phyloP scores from a whole-genome alignment of 2,797 vertebrate species.

The Setipinna tenuifilis region DNA sequence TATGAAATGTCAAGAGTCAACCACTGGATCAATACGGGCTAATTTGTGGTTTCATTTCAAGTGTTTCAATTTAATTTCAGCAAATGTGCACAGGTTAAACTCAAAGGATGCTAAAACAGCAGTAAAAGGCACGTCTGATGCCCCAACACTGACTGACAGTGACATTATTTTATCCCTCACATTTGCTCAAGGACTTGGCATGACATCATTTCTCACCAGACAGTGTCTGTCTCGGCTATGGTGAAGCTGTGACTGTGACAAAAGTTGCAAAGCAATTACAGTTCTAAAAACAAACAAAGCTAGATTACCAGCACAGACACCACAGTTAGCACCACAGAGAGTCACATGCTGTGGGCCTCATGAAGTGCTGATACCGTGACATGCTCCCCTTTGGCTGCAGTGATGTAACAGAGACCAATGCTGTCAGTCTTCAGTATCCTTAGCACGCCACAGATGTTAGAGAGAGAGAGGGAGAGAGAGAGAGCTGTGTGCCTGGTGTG shows the following conservation, averaged over 20 bases:
- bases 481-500: no score
- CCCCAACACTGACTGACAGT: not conserved
- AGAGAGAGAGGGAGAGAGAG: not conserved
- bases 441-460: constrained; percentile 50
- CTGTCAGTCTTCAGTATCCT: constrained; percentile 39
- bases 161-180: not conserved
- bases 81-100: not conserved
- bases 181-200: not conserved
- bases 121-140: not conserved
- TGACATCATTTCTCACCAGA: not conserved
- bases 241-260: not conserved
- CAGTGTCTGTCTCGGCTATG: not conserved
- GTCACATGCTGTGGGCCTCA: constrained; percentile 38
- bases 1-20: not conserved
- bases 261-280: not conserved
- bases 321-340: not conserved
- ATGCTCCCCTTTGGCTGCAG: constrained; percentile 32
- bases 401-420: constrained; percentile 46
- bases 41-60: not conserved
- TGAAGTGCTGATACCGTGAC: constrained; percentile 8
- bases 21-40: not conserved
- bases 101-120: not conserved
- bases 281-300: not conserved
- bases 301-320: not conserved
- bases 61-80: not conserved